Conservation (phyloP, 37 sponge, comb jelly and placozoan genomes). For the Amphimedon queenslandica region DNA sequence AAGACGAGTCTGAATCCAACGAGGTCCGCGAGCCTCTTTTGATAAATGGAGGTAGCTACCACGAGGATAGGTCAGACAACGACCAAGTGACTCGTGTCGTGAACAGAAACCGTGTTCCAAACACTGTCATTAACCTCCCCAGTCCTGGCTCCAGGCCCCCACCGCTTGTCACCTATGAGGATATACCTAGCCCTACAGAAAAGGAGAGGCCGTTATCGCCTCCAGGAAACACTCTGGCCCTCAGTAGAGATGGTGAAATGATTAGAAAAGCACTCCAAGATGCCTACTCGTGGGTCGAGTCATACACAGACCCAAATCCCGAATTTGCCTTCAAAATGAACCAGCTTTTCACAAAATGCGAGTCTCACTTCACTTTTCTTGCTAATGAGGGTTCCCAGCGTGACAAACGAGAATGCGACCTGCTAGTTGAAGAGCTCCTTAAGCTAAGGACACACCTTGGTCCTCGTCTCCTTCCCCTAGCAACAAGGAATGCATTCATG, state of each 20-base stretch:
- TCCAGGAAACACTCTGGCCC: not conserved
- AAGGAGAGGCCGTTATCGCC: too few species aligned
- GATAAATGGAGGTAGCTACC: too few species aligned
- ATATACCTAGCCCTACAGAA: too few species aligned
- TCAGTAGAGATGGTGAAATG: not conserved
- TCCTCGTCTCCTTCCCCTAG: constrained; percentile 30
- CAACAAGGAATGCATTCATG: constrained; percentile 60
- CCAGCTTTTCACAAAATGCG: constrained; percentile 52
- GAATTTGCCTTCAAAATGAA: constrained; percentile 49
- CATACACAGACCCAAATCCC: constrained; percentile 20
- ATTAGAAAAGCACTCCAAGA: not conserved
- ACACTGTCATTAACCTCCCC: not conserved
- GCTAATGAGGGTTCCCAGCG: constrained; percentile 24
- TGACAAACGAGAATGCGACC: constrained; percentile 34
- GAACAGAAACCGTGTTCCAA: not conserved
- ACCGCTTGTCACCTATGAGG: not conserved
- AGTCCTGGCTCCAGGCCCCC: not conserved
- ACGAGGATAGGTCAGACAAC: too few species aligned
- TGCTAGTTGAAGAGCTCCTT: constrained; percentile 42
- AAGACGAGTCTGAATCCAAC: too few species aligned
- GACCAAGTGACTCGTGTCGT: too few species aligned
- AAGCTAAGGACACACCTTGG: constrained; percentile 52
- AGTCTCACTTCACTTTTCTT: constrained; percentile 45
- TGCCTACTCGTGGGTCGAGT: constrained; percentile 41
- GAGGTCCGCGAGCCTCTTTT: too few species aligned